A percentile compares a stretch with the other conserved stretches of the same genome.
Evolutionary conservation across 2,797 vertebrate genomes (phyloP).

Genomic region (Hafferia zeledoni): DNA sequence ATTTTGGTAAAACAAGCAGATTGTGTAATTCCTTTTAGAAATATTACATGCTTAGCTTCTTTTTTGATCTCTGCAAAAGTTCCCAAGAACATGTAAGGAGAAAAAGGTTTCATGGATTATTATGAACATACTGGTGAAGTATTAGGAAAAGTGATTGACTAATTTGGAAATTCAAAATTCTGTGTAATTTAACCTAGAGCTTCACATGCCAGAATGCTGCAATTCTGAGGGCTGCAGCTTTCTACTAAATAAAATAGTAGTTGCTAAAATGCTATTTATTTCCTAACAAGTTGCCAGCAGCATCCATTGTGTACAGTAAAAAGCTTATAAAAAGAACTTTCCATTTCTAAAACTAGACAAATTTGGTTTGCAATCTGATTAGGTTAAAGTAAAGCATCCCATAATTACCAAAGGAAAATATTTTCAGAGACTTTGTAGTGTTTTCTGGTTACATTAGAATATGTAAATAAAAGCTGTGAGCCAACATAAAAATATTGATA

Average conservation of each 20-base stretch:
- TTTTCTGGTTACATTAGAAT: conserved; percentile 14
- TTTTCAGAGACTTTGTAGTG: background rate
- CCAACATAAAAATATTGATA: conserved; percentile 31
- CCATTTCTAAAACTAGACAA: background rate
- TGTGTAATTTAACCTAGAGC: background rate
- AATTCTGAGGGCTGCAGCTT: background rate
- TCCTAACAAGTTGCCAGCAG: background rate
- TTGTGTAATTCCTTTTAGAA: background rate
- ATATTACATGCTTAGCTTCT: background rate
- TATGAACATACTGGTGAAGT: background rate
- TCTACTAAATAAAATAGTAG: background rate
- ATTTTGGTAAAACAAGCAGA: background rate
- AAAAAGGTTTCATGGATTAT: background rate
- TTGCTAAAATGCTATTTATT: background rate
- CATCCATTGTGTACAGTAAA: background rate
- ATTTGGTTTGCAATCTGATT: background rate
- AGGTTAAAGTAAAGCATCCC: background rate
- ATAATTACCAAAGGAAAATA: conserved; percentile 1
- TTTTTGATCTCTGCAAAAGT: background rate
- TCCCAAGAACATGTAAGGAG: background rate
- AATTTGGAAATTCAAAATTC: background rate
- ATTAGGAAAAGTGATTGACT: background rate
- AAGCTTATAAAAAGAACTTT: background rate
- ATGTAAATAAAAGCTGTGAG: conserved; percentile 24
- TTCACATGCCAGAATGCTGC: accelerated